Percentiles rank a stretch among this genome's conserved stretches.
Conservation (phyloP, 2,888 invertebrate genomes). For the Netelia inedita region DNA sequence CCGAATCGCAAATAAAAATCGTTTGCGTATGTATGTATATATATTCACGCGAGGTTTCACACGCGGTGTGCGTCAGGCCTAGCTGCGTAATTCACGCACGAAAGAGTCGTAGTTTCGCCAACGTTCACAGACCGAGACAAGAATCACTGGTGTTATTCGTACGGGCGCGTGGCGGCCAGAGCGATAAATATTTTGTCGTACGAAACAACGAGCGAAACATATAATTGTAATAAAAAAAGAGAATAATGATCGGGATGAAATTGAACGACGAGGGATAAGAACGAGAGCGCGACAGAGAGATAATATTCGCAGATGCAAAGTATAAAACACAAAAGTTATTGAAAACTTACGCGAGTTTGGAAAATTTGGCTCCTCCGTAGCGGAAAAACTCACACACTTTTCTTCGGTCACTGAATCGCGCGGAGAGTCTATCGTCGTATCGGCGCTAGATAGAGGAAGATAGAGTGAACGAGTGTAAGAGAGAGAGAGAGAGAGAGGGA, state of each 20-base stretch:
- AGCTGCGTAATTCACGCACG: constrained; percentile 48
- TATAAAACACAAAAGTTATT: background rate
- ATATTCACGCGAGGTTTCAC: background rate
- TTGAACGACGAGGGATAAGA: background rate
- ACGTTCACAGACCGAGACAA: constrained; percentile 6
- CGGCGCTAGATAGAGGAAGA: no score
- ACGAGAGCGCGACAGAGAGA: background rate
- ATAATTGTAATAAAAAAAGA: no score
- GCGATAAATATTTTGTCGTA: no score
- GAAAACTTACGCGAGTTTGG: background rate
- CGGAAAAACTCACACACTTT: background rate
- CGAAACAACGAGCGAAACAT: no score
- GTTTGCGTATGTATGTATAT: background rate
- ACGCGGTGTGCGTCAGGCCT: background rate
- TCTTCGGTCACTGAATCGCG: background rate
- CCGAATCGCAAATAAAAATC: background rate
- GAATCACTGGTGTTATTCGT: background rate
- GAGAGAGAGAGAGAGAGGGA: no score
- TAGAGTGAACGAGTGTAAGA: no score
- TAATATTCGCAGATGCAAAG: background rate
- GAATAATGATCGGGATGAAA: no score
- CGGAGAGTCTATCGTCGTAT: background rate
- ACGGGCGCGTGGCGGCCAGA: background rate
- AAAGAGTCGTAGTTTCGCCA: constrained; percentile 29
- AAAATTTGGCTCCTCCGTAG: background rate